Base-by-base conservation (phyloP, 2,888 invertebrate species). In the Lasioglossum pauxillum region DNA sequence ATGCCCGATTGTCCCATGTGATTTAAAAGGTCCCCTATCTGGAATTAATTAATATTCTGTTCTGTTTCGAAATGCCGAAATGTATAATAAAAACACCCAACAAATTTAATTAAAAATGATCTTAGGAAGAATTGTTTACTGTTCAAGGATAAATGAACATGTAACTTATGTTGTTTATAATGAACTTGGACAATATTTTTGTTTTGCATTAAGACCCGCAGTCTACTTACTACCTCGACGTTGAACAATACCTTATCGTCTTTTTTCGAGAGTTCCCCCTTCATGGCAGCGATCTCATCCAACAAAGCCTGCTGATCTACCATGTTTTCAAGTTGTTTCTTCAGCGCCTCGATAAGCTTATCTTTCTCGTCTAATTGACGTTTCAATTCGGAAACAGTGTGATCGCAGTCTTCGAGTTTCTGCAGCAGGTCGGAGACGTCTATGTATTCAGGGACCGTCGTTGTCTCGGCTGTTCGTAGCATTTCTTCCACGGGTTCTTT, bases 361-460 rank as follows among this genome's bases (percentile, higher is more conserved):
- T 93, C 91, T 64, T 90, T 93, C 60, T 92, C 92, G 16, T 83
- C 83, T 23, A 93, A 67, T 80, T 92, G 89, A 23, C 71, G 87
- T 31, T 73, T 92, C 86, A 93, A 83, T 67, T 91, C 88, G 12
- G 80, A 77, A 60, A 87, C 83, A 4, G 78, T 35, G 12, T 27
- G n/a, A 16, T 90, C 86, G 75, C 81, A 91, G 60, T 85, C 82
- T n/a, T 86, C 75, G 19, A 90, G 73, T 46, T 84, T 85, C 53
- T 53, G 74, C 67, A 80, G 8, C 16, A 87, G 27, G 1, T 86
- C 88, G 19, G 87, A 84, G 5, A 74, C 69, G 19, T 89, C 89
- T 16, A 87, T 74, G 71, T 90, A 78, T 19, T 88, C 88, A 1
- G 74, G 84, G 5, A 83, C 90, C 0, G 85, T 82, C 1, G 74